Evolutionary conservation across 2,888 invertebrate genomes (phyloP), one percentile per base, ranked within the genome.

Genomic region (Sarcophaga subvicina): DNA sequence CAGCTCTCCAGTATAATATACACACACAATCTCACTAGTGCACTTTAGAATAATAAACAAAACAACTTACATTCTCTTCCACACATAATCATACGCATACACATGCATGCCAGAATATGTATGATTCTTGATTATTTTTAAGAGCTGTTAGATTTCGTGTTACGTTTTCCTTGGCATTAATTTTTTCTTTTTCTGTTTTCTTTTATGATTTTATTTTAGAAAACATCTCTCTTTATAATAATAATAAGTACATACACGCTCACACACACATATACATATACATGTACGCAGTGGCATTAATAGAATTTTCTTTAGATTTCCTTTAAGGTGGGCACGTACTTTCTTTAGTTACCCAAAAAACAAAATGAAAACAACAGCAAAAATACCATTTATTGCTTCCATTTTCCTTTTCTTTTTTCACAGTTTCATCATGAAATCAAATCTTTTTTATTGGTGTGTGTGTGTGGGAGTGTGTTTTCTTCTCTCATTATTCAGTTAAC

Each of bases 111-210:
- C 22, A 37, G 22, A 20, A 62, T 62, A 64, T 64, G 49, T 63
- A 67, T 72, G 66, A 77, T 69, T 69, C 77, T 86, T 86, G 83
- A 80, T 86, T 83, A 78, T 80, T 86, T 83, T 80, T 66, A 80
- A 80, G 78, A 86, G 77, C 25, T 73, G 49, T 62, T 80, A 17
- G 70, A 47, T 60, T 78, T 78, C 20, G 54, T 54, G 54, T 54
- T 54, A 54, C 4, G 17, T 54, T 54, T 54, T 54, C 10, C 54
- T 54, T 54, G 17, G 14, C 12, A 54, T 54, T 66, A 25, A 76
- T 71, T 75, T 70, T 59, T 22, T 22, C 1, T 22, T 22, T 64
- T 22, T 70, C 54, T 76, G 6, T 69, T 67, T 75, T 69, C 49
- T 59, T 49, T 60, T 47, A 64, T 22, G 22, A 78, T 54, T 54